phyloP scores from a whole-genome alignment of 2,113 vertebrate genomes.

The Oncorhynchus clarkii region DNA sequence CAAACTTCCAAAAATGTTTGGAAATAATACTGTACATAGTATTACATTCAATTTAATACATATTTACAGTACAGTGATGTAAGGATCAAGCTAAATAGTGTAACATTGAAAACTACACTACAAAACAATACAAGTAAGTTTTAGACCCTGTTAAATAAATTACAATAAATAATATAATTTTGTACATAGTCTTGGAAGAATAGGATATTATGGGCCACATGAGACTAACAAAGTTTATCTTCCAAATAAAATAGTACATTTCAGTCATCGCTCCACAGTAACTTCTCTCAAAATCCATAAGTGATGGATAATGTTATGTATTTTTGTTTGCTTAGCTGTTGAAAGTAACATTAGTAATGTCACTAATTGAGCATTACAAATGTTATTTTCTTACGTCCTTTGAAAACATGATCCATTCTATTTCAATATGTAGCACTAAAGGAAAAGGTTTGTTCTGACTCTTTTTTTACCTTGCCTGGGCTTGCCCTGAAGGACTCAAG shows the following conservation, averaged over 20 bases:
- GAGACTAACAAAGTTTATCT: neutral
- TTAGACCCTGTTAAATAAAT: neutral
- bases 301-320: neutral
- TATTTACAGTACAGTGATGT: neutral
- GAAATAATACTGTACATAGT: neutral
- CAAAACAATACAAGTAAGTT: neutral
- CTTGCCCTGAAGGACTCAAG: conserved; percentile 56
- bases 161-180: neutral
- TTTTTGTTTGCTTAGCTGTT: neutral
- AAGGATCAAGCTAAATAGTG: neutral
- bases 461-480: neutral
- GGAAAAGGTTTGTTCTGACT: neutral
- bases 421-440: conserved; percentile 11
- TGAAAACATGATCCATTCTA: neutral
- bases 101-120: neutral
- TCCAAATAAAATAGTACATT: neutral
- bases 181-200: neutral
- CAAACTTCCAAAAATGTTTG: neutral
- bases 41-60: neutral
- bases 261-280: neutral
- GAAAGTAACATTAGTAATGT: neutral
- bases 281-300: neutral
- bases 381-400: neutral
- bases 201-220: neutral
- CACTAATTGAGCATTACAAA: neutral